Evolutionary conservation across 2,113 vertebrate species (phyloP), one percentile per base, ranked within the genome.

Genomic region (Halcyon malimbica): DNA sequence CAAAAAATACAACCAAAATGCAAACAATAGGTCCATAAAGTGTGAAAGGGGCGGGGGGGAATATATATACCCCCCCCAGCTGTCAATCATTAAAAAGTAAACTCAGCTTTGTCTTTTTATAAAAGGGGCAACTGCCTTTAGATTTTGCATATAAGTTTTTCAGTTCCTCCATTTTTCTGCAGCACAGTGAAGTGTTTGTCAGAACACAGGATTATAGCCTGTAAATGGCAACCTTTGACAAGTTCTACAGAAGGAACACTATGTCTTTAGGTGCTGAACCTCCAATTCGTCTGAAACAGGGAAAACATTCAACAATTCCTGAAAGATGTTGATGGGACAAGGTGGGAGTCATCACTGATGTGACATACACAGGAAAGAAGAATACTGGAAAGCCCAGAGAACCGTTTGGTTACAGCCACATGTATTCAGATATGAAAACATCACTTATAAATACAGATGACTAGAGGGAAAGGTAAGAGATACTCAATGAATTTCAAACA

Each of bases 291-390:
- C 67, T 64, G 13, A 54, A 87, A 44, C 8, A 31, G 35, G 25
- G 9, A 68, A 73, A 74, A 83, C 17, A 68, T 26, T n/a, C 51
- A 29, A 3, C 64, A 57, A 3, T 15, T 19, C 24, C 41, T 62
- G 56, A 31, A 39, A 87, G 68, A 50, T 2, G 0, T 2, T 26
- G 13, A 17, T 62, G 44, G 64, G 26, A 65, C 8, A 5, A 70
- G 29, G n/a, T 11, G 19, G 68, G n/a, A 90, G 29, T 23, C 60
- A 28, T 15, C 69, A 28, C 26, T 53, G 54, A 53, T 11, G 29
- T 8, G 69, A 44, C 50, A 51, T 33, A 57, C 0, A 0, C 0
- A 17, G 44, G 25, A 77, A 77, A 70, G 35, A 50, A 68, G 1
- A 64, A 48, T 10, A 65, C 3, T 21, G 41, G 28, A 31, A 69